Evolutionary conservation across 2,888 invertebrate species (phyloP).

Genomic region (Drosophila sordidula): DNA sequence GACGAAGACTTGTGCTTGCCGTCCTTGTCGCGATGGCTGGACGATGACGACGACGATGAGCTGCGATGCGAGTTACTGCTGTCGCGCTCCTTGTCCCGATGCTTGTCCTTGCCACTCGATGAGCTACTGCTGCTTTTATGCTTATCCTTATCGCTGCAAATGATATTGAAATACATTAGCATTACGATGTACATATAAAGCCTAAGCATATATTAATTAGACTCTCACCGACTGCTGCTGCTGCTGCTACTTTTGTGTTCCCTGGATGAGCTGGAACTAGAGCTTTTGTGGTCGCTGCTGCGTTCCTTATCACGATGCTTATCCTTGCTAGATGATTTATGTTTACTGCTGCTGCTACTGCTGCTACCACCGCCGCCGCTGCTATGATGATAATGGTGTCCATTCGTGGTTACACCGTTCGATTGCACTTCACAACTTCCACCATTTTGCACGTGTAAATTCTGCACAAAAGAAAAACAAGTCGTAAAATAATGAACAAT

Average conservation of each 20-base stretch:
- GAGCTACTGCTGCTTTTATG: slow-evolving; percentile 83
- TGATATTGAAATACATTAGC: neutral
- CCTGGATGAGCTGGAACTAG: slow-evolving; percentile 84
- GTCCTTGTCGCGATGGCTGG: slow-evolving; percentile 84
- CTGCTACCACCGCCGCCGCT: slow-evolving; percentile 82
- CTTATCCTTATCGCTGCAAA: slow-evolving; percentile 84
- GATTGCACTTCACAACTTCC: slow-evolving; percentile 84
- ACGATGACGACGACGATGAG: slow-evolving; percentile 69
- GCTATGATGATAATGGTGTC: slow-evolving; percentile 85
- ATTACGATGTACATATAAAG: neutral
- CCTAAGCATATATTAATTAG: neutral
- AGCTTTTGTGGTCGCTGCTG: slow-evolving; percentile 85
- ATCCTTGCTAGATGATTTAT: slow-evolving; percentile 88
- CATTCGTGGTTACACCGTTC: slow-evolving; percentile 93
- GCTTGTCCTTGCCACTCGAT: slow-evolving; percentile 84
- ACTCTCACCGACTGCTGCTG: slow-evolving; percentile 83
- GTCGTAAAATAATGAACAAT: neutral
- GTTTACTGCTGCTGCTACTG: slow-evolving; percentile 87
- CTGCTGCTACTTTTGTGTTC: slow-evolving; percentile 85
- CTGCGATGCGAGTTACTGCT: slow-evolving; percentile 75
- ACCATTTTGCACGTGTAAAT: slow-evolving; percentile 81
- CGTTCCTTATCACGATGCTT: slow-evolving; percentile 86
- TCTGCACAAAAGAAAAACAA: slow-evolving; percentile 45
- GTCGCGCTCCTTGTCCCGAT: slow-evolving; percentile 83
- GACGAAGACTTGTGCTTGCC: slow-evolving; percentile 84